Conservation (phyloP, 2,888 invertebrate genomes). For the Phengaris alcon region DNA sequence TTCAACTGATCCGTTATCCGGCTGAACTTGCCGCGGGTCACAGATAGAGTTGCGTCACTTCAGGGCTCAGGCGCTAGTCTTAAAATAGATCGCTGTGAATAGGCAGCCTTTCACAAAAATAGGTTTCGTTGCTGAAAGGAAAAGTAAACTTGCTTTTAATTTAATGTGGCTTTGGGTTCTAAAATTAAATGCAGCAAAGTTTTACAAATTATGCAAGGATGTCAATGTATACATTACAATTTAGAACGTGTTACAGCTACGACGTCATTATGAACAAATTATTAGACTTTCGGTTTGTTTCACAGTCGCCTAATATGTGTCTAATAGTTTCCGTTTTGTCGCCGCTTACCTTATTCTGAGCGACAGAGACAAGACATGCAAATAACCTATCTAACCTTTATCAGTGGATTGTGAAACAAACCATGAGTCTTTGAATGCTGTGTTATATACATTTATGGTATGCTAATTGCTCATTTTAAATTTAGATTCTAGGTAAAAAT, state of each 20-base stretch:
- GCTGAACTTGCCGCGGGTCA: conserved; percentile 6
- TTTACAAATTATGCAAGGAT: not conserved
- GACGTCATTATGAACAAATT: too few relatives aligned
- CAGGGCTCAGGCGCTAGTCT: not conserved
- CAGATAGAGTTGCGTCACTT: conserved; percentile 1
- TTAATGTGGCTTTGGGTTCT: not conserved
- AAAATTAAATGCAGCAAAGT: not conserved
- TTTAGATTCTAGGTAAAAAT: not conserved
- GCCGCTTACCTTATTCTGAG: too few relatives aligned
- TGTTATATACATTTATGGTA: too few relatives aligned
- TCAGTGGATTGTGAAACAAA: too few relatives aligned
- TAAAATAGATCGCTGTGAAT: conserved; percentile 10
- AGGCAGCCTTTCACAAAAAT: conserved; percentile 1
- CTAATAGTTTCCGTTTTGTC: too few relatives aligned
- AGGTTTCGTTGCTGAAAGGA: not conserved
- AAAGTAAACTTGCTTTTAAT: not conserved
- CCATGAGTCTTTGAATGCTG: too few relatives aligned
- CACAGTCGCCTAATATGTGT: too few relatives aligned
- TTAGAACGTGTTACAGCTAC: not conserved
- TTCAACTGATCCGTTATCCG: not conserved
- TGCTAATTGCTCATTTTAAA: not conserved
- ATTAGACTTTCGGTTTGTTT: too few relatives aligned
- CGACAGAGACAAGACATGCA: too few relatives aligned
- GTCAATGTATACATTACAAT: not conserved
- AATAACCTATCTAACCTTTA: too few relatives aligned